These are phyloP conservation scores for Synaphobranchus kaupii DNA, from an alignment of 2,797 vertebrate genomes.

Conservation along the genomic window DNA sequence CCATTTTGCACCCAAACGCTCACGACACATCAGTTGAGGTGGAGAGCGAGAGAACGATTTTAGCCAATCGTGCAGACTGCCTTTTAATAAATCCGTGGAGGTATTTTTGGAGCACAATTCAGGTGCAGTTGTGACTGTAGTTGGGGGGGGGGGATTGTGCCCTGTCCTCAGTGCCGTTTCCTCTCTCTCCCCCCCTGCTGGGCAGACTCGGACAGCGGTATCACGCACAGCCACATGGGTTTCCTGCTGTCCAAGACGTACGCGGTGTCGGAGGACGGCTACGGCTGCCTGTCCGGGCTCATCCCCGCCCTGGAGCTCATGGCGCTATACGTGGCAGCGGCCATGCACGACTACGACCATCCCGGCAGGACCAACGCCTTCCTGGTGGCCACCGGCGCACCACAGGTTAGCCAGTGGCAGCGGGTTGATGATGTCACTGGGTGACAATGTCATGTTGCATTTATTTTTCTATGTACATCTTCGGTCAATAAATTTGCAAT, in stretches of 20 bases:
- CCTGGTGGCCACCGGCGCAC: constrained; percentile 94
- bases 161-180: background rate
- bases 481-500: background rate
- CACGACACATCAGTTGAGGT: background rate
- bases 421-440: background rate
- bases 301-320: constrained; percentile 96
- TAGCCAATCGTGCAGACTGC: too few species aligned
- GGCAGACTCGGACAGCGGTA: constrained; percentile 90
- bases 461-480: background rate
- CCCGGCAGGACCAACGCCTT: constrained; percentile 97
- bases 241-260: constrained; percentile 92
- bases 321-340: constrained; percentile 96
- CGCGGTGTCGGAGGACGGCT: constrained; percentile 80
- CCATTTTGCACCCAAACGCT: background rate
- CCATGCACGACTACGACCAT: constrained; percentile 98
- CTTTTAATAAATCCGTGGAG: too few species aligned
- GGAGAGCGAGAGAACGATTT: background rate
- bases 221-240: constrained; percentile 89
- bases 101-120: background rate
- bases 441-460: background rate
- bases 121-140: background rate
- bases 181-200: too few species aligned
- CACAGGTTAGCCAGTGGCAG: constrained; percentile 71
- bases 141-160: background rate
- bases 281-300: constrained; percentile 91